Percentiles rank a stretch among this genome's conserved stretches.
Conservation (phyloP, 2,113 vertebrate species). For the Zosterops borbonicus region DNA sequence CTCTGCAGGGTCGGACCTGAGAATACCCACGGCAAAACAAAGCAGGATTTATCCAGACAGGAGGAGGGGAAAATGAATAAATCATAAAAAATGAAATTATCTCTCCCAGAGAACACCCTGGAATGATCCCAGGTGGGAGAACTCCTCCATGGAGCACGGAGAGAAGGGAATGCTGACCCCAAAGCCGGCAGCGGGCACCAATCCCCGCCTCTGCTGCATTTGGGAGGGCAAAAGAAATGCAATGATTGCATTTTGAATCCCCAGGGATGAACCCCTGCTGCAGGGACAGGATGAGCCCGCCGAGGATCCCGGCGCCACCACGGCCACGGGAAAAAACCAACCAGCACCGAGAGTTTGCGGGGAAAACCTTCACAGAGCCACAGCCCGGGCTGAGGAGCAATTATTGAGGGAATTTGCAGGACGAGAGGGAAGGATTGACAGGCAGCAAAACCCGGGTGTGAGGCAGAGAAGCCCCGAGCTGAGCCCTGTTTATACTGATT, state of each 20-base stretch:
- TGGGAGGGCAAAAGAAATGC: rapidly evolving
- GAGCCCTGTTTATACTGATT: background rate
- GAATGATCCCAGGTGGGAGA: background rate
- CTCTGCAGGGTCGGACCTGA: background rate
- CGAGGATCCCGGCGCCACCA: background rate
- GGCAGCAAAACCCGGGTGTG: background rate
- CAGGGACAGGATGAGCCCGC: background rate
- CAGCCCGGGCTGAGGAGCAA: background rate
- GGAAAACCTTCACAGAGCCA: rapidly evolving
- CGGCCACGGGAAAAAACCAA: background rate
- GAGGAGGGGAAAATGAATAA: background rate
- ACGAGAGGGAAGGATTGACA: background rate
- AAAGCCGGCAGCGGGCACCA: background rate
- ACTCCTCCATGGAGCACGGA: rapidly evolving
- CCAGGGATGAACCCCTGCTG: rapidly evolving
- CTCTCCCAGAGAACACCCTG: background rate
- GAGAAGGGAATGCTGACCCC: rapidly evolving
- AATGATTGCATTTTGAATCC: rapidly evolving
- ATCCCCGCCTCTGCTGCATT: background rate
- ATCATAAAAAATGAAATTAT: background rate
- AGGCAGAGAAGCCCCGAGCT: background rate
- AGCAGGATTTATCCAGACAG: background rate
- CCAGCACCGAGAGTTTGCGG: rapidly evolving
- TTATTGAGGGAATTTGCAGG: background rate
- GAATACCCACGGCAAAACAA: background rate